These are phyloP conservation scores for Enhydra lutris DNA, from an alignment of 2,113 vertebrate genomes.

Conservation along the genomic window DNA sequence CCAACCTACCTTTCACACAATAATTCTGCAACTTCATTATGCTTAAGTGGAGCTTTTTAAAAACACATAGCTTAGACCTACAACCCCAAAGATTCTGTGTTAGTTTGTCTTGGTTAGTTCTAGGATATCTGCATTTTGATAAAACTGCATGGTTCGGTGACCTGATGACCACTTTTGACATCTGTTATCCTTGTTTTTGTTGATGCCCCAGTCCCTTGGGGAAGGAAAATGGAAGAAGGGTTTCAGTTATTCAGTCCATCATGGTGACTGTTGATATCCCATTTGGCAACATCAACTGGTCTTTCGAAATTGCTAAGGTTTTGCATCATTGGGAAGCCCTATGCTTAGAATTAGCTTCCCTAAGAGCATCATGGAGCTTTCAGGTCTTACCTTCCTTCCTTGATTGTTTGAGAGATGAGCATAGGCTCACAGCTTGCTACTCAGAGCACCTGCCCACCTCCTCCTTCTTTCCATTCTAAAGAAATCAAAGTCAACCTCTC, in stretches of 20 bases:
- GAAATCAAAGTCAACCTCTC: not conserved
- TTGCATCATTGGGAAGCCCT: not conserved
- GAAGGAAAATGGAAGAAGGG: not conserved
- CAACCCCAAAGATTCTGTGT: not conserved
- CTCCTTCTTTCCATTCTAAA: not conserved
- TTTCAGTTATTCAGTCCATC: not conserved
- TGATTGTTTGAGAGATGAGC: no score
- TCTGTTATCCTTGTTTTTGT: not conserved
- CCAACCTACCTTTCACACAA: not conserved
- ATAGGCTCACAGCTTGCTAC: not conserved
- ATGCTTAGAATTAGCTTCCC: not conserved
- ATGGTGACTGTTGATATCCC: not conserved
- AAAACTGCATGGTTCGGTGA: not conserved
- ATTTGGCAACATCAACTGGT: not conserved
- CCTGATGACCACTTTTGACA: not conserved
- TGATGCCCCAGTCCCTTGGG: not conserved
- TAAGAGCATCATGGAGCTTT: accelerated
- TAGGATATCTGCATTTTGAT: not conserved
- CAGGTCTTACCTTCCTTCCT: not conserved
- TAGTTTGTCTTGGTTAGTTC: not conserved
- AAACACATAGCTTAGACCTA: not conserved
- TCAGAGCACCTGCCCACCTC: not conserved
- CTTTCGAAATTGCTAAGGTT: not conserved
- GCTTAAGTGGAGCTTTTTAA: not conserved
- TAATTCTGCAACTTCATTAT: not conserved